phyloP scores from a whole-genome alignment of 2,797 vertebrate species.

The Graptemys geographica region DNA sequence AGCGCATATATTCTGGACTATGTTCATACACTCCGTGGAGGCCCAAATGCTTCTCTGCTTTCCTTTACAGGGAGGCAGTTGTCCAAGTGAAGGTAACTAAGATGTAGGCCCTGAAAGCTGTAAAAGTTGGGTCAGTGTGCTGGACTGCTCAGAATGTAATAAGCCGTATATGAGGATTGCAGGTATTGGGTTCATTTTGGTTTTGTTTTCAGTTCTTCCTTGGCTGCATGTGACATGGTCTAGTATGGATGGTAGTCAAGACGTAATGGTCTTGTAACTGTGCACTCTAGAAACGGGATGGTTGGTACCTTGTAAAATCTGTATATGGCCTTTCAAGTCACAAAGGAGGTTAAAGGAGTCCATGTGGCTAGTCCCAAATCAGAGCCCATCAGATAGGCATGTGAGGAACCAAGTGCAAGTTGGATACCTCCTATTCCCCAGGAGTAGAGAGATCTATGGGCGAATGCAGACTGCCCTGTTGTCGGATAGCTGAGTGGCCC shows the following conservation, averaged over 20 bases:
- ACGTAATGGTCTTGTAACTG: neutral
- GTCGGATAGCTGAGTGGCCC: neutral
- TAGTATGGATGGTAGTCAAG: accelerated
- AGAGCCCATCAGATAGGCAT: neutral
- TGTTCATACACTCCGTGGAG: neutral
- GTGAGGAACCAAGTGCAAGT: neutral
- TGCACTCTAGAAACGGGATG: neutral
- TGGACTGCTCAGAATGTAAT: neutral
- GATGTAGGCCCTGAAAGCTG: neutral
- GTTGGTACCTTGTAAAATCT: neutral
- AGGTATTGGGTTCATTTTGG: neutral
- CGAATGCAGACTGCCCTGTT: neutral
- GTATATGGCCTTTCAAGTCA: neutral
- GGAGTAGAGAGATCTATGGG: neutral
- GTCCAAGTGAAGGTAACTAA: neutral
- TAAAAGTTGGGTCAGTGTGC: neutral
- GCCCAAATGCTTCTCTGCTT: neutral
- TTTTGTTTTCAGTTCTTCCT: neutral
- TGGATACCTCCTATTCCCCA: neutral
- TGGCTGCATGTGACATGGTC: neutral
- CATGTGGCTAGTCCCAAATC: neutral
- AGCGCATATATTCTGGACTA: neutral
- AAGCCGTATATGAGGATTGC: constrained; percentile 19
- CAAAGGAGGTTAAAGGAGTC: neutral
- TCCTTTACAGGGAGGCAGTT: constrained; percentile 6